A percentile compares a stretch with the other conserved stretches of the same genome.
These are phyloP conservation scores for Carlito syrichta DNA, from an alignment of 2,113 vertebrate species.

Conservation along the genomic window DNA sequence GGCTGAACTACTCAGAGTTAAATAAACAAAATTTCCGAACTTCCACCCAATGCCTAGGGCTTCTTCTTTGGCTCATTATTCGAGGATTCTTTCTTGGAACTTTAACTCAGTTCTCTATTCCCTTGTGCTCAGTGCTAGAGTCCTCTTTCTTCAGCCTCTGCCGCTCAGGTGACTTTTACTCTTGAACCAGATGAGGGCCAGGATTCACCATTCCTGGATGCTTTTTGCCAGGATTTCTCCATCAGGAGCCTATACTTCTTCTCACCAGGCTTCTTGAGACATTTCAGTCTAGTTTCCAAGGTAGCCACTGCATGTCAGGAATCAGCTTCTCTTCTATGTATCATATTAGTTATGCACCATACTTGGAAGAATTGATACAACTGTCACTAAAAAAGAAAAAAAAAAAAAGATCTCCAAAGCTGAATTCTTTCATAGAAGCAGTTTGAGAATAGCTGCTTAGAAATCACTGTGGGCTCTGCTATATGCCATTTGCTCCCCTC, in stretches of 20 bases:
- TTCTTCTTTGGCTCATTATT: background rate
- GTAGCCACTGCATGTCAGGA: background rate
- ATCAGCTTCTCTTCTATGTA: background rate
- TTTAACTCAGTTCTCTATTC: background rate
- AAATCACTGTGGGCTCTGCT: background rate
- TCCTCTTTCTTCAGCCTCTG: background rate
- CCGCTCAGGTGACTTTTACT: background rate
- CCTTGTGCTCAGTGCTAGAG: background rate
- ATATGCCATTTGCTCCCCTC: rapidly evolving
- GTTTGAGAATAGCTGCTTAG: background rate
- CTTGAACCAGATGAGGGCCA: background rate
- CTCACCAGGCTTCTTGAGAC: rapidly evolving
- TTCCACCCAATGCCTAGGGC: background rate
- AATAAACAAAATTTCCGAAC: background rate
- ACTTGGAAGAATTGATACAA: background rate
- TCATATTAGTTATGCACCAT: rapidly evolving
- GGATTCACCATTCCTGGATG: background rate
- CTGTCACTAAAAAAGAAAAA: background rate
- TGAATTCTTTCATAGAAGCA: background rate
- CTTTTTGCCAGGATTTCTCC: background rate
- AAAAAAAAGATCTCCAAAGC: background rate
- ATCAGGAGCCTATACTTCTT: background rate
- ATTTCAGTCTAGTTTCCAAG: background rate
- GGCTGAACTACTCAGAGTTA: background rate
- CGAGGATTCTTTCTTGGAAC: background rate